Evolutionary conservation across 2,113 vertebrate genomes (phyloP).

Genomic region (Myotis davidii): DNA sequence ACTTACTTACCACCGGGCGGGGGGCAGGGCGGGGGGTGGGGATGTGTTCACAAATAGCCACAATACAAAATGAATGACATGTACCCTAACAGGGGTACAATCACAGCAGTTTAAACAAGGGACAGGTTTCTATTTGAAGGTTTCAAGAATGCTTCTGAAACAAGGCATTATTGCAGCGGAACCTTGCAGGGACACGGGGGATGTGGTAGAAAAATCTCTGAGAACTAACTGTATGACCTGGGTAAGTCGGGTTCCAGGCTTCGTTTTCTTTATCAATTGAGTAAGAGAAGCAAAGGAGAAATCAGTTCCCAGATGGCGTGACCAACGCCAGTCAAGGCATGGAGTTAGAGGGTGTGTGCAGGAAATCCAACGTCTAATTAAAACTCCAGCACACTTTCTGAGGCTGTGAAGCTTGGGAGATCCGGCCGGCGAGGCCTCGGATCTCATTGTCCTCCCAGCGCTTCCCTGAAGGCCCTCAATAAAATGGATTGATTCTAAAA

Average conservation of each 20-base stretch:
- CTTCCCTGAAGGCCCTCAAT: no score
- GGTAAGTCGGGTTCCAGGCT: not conserved
- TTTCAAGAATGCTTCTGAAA: not conserved
- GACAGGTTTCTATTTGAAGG: not conserved
- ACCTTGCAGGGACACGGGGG: not conserved
- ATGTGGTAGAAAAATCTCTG: not conserved
- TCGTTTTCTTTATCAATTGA: not conserved
- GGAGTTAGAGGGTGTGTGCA: accelerated
- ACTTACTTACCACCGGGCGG: not conserved
- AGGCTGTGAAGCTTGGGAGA: no score
- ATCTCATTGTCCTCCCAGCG: no score
- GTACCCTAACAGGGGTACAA: not conserved
- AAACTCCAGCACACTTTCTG: not conserved
- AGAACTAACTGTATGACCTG: not conserved
- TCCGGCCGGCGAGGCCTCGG: accelerated
- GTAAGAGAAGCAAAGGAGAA: not conserved
- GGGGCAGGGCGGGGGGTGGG: not conserved
- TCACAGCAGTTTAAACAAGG: not conserved
- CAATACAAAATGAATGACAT: not conserved
- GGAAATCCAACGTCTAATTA: not conserved
- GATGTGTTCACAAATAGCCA: not conserved
- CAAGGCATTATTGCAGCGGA: not conserved
- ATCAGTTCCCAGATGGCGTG: not conserved
- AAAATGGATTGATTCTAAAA: no score
- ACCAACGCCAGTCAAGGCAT: not conserved